A percentile compares a stretch with the other conserved stretches of the same genome.
Evolutionary conservation across 2,113 vertebrate species (phyloP).

Genomic region (Cinclus mexicanus): DNA sequence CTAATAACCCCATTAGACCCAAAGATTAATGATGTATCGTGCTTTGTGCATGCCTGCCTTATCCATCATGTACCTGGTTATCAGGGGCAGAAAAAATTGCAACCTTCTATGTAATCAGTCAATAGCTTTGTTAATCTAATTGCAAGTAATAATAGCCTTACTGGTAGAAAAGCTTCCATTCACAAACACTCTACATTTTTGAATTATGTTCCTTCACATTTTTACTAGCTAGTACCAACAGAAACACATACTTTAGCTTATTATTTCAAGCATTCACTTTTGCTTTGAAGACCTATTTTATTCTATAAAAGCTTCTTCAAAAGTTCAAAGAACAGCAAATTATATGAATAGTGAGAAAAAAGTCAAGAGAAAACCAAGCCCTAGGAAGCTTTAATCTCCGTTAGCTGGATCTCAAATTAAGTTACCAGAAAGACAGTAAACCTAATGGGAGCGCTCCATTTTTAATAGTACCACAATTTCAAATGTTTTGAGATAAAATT

Average conservation of each 20-base stretch:
- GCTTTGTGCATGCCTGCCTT: background rate
- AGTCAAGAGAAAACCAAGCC: background rate
- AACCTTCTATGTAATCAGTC: background rate
- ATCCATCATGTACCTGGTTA: constrained; percentile 11
- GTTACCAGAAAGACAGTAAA: background rate
- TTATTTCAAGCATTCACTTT: background rate
- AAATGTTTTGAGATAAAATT: background rate
- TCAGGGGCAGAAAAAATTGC: background rate
- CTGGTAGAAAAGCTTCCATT: background rate
- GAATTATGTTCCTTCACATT: background rate
- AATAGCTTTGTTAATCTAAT: background rate
- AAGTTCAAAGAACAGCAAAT: background rate
- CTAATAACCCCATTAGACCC: constrained; percentile 1
- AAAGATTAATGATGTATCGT: background rate
- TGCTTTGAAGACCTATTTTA: background rate
- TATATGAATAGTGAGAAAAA: background rate
- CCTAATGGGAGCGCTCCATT: background rate
- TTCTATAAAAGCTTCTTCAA: background rate
- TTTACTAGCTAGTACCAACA: background rate
- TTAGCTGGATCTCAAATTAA: background rate
- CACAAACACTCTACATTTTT: background rate
- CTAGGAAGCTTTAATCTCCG: background rate
- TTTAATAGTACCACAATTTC: background rate
- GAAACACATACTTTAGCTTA: background rate
- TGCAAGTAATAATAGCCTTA: background rate